Percentiles rank a stretch among this genome's conserved stretches.
Conservation (phyloP, 2,113 vertebrate genomes). For the Eleginops maclovinus region DNA sequence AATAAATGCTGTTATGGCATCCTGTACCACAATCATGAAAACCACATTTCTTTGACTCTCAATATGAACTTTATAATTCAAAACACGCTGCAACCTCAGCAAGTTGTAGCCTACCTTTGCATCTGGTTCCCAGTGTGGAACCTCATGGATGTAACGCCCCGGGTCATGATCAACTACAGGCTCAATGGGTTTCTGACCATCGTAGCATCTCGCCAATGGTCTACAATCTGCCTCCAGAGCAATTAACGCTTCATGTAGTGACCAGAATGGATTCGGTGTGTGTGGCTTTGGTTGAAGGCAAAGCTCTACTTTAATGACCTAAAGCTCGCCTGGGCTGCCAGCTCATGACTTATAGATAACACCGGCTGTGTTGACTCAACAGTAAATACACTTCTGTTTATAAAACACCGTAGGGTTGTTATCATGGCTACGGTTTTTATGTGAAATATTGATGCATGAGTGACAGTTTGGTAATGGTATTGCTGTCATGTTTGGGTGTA, state of each 20-base stretch:
- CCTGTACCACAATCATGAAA: constrained; percentile 16
- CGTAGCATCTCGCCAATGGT: constrained; percentile 52
- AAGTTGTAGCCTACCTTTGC: constrained; percentile 14
- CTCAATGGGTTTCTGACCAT: constrained; percentile 39
- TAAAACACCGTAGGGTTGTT: constrained; percentile 44
- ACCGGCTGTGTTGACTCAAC: constrained; percentile 59
- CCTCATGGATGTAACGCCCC: constrained; percentile 7
- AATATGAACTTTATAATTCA: constrained; percentile 38
- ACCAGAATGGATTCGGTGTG: constrained; percentile 52
- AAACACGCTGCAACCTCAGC: constrained; percentile 33
- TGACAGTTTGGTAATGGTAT: constrained; percentile 23
- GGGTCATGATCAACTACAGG: constrained; percentile 49
- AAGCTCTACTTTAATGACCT: constrained; percentile 63
- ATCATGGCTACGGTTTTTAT: constrained; percentile 10
- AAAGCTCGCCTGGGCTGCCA: constrained; percentile 39
- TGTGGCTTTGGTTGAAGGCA: constrained; percentile 55
- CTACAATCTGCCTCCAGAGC: constrained; percentile 47
- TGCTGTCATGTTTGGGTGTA: constrained; percentile 23
- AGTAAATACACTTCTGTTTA: constrained; percentile 68
- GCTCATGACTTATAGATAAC: constrained; percentile 69
- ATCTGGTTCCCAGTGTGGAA: constrained; percentile 1
- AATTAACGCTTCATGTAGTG: constrained; percentile 63
- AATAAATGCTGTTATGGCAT: not conserved
- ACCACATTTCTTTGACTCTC: not conserved
- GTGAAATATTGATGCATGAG: constrained; percentile 51